Conservation (phyloP, 2,797 vertebrate genomes). For the Serranus cabrilla region DNA sequence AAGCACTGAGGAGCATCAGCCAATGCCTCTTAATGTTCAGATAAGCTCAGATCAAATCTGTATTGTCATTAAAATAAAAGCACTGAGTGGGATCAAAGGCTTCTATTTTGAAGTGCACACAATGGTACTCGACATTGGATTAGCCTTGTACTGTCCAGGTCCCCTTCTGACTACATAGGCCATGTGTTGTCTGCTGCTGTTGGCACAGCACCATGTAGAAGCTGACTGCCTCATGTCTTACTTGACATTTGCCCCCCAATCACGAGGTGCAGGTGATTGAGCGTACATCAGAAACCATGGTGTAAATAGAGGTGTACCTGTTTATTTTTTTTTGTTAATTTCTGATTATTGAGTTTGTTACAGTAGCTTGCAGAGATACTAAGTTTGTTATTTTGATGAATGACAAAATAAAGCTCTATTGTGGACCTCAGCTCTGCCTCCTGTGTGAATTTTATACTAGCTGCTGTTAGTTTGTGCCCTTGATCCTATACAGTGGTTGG, state of each 20-base stretch:
- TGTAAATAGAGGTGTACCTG: conserved; percentile 82
- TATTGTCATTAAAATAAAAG: conserved; percentile 71
- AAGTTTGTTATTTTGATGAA: conserved; percentile 83
- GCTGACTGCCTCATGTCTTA: conserved; percentile 73
- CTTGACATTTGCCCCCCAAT: conserved; percentile 61
- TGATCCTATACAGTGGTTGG: background rate
- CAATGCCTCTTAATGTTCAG: conserved; percentile 82
- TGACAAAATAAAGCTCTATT: conserved; percentile 85
- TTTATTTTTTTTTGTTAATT: conserved; percentile 47
- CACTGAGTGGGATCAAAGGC: conserved; percentile 75
- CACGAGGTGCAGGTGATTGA: conserved; percentile 55
- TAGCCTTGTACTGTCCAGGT: conserved; percentile 59
- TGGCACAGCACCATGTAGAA: conserved; percentile 58
- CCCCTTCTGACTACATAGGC: conserved; percentile 48
- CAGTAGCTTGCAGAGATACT: conserved; percentile 85
- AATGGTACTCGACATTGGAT: conserved; percentile 60
- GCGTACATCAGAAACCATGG: conserved; percentile 70
- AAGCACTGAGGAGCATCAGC: conserved; percentile 81
- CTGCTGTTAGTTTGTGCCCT: background rate
- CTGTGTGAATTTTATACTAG: conserved; percentile 34
- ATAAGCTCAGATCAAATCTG: conserved; percentile 67
- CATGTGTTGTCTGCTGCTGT: conserved; percentile 63
- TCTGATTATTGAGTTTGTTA: conserved; percentile 82
- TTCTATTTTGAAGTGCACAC: conserved; percentile 64
- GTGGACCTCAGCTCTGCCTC: conserved; percentile 76